Conservation (phyloP, 2,888 invertebrate genomes). For the Tipula lateralis region DNA sequence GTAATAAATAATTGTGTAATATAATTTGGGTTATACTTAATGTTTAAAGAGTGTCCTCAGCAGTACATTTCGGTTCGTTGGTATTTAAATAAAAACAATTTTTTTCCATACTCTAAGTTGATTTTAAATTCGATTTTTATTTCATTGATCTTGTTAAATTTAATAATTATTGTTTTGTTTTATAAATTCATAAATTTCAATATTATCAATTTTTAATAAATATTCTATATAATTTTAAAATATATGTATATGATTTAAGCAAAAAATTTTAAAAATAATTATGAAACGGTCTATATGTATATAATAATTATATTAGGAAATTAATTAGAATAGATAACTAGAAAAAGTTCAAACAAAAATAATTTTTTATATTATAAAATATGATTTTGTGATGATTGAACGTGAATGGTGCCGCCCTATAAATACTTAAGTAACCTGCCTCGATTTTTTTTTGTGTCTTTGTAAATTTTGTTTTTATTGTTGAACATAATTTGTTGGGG, state of each 20-base stretch:
- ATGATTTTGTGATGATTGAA: neutral
- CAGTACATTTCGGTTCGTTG: no score
- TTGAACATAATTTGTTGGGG: conserved; percentile 2
- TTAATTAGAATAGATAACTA: neutral
- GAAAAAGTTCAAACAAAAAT: neutral
- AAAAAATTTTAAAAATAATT: neutral
- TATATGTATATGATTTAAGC: neutral
- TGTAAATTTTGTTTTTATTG: neutral
- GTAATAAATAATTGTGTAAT: no score
- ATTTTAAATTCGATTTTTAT: conserved; percentile 19
- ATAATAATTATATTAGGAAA: neutral
- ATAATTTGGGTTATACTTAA: no score
- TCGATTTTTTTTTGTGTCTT: neutral
- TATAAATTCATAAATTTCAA: conserved; percentile 19
- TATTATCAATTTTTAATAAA: neutral
- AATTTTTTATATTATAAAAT: neutral
- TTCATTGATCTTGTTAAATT: neutral
- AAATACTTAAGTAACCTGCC: neutral
- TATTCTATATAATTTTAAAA: neutral
- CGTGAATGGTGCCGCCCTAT: neutral
- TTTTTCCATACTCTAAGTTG: neutral
- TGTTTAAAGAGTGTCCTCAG: no score
- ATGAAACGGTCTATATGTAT: neutral
- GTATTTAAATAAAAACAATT: neutral
- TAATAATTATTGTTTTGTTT: neutral